Conservation (phyloP, 2,113 vertebrate species). For the Microcebus ravelobensis region DNA sequence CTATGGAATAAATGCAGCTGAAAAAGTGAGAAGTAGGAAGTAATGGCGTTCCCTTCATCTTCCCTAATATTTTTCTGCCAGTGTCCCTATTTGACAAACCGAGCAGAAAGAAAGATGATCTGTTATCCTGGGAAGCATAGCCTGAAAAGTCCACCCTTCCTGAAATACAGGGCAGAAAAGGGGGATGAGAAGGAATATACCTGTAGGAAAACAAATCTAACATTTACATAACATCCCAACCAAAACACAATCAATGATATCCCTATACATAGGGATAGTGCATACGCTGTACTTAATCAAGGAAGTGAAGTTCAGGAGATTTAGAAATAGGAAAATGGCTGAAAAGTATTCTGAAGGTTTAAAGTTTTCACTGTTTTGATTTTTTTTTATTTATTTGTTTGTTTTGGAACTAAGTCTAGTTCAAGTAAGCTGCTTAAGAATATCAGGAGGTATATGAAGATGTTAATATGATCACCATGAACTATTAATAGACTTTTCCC, state of each 20-base stretch:
- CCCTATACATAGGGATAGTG: background rate
- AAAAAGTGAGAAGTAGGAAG: background rate
- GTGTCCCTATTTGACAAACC: background rate
- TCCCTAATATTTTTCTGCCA: background rate
- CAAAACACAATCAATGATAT: background rate
- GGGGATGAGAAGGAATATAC: background rate
- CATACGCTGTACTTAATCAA: background rate
- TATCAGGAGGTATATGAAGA: background rate
- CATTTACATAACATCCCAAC: background rate
- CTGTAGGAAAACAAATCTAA: background rate
- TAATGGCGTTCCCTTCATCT: background rate
- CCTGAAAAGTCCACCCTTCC: background rate
- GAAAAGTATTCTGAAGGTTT: background rate
- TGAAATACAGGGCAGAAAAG: background rate
- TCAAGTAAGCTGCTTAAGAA: background rate
- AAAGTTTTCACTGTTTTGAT: background rate
- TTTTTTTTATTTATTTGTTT: no score
- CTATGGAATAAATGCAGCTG: background rate
- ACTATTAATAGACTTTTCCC: background rate
- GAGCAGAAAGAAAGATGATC: background rate
- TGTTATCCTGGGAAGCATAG: background rate
- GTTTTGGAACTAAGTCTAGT: background rate
- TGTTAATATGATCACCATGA: background rate
- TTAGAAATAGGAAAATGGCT: background rate
- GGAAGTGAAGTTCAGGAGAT: background rate